These are phyloP conservation scores for Gadus chalcogrammus DNA, from an alignment of 2,113 vertebrate genomes.

Conservation along the genomic window DNA sequence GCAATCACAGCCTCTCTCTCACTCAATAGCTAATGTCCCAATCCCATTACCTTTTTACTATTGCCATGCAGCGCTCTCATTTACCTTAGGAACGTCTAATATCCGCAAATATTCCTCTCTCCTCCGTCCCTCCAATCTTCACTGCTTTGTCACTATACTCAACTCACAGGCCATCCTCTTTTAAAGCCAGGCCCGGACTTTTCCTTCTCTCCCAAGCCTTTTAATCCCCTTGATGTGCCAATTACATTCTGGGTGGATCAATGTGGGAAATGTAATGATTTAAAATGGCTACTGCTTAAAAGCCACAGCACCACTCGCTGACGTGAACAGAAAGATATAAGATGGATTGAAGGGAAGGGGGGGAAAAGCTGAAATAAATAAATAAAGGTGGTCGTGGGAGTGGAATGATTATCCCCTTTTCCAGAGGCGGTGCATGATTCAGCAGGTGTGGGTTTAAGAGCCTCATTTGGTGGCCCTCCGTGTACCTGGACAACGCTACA, in stretches of 20 bases:
- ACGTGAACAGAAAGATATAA: slow-evolving; percentile 16
- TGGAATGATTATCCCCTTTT: slow-evolving; percentile 59
- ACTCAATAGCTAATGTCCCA: slow-evolving; percentile 51
- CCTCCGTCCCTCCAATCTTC: slow-evolving; percentile 14
- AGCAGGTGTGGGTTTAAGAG: slow-evolving; percentile 54
- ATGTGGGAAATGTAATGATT: slow-evolving; percentile 70
- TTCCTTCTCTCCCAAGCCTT: slow-evolving; percentile 66
- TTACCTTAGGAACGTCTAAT: slow-evolving; percentile 52
- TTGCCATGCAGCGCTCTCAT: slow-evolving; percentile 37
- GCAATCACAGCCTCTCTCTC: slow-evolving; percentile 8
- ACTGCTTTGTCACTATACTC: slow-evolving; percentile 18
- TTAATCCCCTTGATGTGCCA: slow-evolving; percentile 71
- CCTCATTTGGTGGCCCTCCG: slow-evolving; percentile 46
- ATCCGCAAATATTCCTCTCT: slow-evolving; percentile 32
- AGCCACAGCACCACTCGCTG: slow-evolving; percentile 53
- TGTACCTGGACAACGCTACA: slow-evolving; percentile 47
- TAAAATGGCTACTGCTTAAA: slow-evolving; percentile 61
- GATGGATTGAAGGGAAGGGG: slow-evolving; percentile 37
- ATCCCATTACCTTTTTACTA: slow-evolving; percentile 39
- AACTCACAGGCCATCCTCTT: slow-evolving; percentile 35
- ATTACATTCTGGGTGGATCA: slow-evolving; percentile 69
- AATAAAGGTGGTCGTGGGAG: background rate
- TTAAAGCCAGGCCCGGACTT: slow-evolving; percentile 63
- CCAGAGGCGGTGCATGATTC: slow-evolving; percentile 60
- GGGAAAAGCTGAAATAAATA: slow-evolving; percentile 3